Conservation (phyloP, 1,140 invertebrate genomes). For the Micrasema minimum region DNA sequence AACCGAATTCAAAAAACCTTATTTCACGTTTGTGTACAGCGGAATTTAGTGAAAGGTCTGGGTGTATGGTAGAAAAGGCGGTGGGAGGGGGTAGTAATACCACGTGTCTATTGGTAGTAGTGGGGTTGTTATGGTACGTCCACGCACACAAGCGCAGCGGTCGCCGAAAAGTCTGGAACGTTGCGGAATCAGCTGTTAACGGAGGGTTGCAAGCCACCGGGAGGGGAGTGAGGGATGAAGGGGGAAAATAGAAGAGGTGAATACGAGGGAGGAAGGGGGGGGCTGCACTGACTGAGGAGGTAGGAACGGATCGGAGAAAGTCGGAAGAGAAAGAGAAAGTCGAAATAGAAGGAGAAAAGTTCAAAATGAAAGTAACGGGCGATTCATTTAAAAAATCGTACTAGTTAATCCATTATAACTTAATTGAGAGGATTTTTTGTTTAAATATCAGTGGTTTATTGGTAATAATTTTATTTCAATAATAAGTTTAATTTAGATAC, state of each 20-base stretch:
- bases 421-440: too few species aligned
- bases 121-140: background rate
- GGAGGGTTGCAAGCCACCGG: slow-evolving; percentile 11
- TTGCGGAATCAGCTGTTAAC: slow-evolving; percentile 27
- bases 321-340: background rate
- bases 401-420: too few species aligned
- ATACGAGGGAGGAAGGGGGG: background rate
- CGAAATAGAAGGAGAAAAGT: too few species aligned
- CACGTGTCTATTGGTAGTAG: slow-evolving; percentile 4
- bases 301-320: slow-evolving; percentile 1
- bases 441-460: too few species aligned
- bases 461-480: too few species aligned
- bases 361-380: too few species aligned
- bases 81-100: background rate
- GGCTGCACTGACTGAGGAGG: background rate
- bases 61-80: background rate
- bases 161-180: slow-evolving; percentile 30
- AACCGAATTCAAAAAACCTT: background rate
- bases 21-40: background rate
- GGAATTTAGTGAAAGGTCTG: background rate
- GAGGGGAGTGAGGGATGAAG: background rate
- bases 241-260: background rate
- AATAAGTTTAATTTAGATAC: too few species aligned
- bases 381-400: too few species aligned
- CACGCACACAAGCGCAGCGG: background rate